Conservation (phyloP, 2,797 vertebrate genomes). For the Cryptoblepharus egeriae region DNA sequence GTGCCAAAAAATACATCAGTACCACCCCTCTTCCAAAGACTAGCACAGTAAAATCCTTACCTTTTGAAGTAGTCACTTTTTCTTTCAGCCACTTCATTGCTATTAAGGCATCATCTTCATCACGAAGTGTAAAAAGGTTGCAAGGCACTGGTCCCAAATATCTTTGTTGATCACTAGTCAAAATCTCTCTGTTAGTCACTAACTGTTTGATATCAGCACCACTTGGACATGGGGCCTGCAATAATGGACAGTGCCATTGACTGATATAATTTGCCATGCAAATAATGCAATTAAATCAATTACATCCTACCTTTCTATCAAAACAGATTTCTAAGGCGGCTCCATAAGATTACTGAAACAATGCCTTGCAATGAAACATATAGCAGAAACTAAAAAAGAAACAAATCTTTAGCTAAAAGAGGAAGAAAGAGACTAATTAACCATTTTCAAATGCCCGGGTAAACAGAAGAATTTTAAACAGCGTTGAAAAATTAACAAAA, state of each 20-base stretch:
- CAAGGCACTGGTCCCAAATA: slow-evolving; percentile 75
- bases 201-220: slow-evolving; percentile 69
- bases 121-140: slow-evolving; percentile 88
- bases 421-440: not conserved
- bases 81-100: slow-evolving; percentile 81
- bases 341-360: not conserved
- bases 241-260: not conserved
- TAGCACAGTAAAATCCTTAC: slow-evolving; percentile 74
- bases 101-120: slow-evolving; percentile 80
- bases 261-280: not conserved
- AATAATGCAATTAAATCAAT: not conserved
- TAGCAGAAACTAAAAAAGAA: not conserved
- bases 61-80: slow-evolving; percentile 74
- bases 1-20: slow-evolving; percentile 74
- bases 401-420: not conserved
- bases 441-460: not conserved
- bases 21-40: slow-evolving; percentile 34
- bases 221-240: slow-evolving; percentile 81
- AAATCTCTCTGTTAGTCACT: slow-evolving; percentile 65
- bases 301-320: not conserved
- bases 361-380: not conserved
- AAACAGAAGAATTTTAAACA: not conserved
- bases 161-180: slow-evolving; percentile 33
- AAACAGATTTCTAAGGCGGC: not conserved
- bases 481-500: not conserved